Base-by-base conservation (phyloP, 2,888 invertebrate genomes). In the Eurois occulta region DNA sequence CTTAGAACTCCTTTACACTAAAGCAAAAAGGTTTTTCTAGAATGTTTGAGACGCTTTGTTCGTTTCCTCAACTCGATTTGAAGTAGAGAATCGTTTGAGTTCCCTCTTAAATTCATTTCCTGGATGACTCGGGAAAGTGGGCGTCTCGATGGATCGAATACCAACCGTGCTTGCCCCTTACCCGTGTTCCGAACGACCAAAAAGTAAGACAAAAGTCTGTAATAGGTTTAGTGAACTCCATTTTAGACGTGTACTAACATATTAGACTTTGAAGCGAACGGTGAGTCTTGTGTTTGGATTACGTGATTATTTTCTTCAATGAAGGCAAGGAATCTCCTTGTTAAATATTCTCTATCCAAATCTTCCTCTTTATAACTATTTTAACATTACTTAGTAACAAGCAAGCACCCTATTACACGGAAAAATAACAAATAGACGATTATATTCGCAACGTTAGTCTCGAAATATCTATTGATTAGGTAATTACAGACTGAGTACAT, bases 21-120 rank as follows among this genome's bases (percentile, higher is more conserved):
- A 78, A 75, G 71, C 58, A 77, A 83, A 76, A 80, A 77, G 75
- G 24, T 74, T 73, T 86, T 75, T 62, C 66, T 77, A 55, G 41
- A 81, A 77, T 73, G n/a, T 58, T 83, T 64, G 41, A 80, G 68
- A 75, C 38, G 77, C 77, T 81, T 79, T 75, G 74, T 81, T 83
- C 75, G 62, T 69, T 43, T 65, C 24, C 67, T 82, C 21, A 85
- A 88, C 79, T 88, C 81, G 55, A 83, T 86, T 88, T 74, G 43
- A 75, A 87, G 81, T 70, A 69, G 65, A 82, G 77, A 76, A 80
- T 76, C 81, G 86, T 80, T 81, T 68, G 80, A 89, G 86, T 85
- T 88, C 76, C 78, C 87, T 84, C 89, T 88, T 90, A 92, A 92
- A 91, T 91, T 91, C 90, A 91, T 92, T 93, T 92, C 91, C 90